Base-by-base conservation (phyloP, 2,113 vertebrate genomes). In the Chionomys nivalis region DNA sequence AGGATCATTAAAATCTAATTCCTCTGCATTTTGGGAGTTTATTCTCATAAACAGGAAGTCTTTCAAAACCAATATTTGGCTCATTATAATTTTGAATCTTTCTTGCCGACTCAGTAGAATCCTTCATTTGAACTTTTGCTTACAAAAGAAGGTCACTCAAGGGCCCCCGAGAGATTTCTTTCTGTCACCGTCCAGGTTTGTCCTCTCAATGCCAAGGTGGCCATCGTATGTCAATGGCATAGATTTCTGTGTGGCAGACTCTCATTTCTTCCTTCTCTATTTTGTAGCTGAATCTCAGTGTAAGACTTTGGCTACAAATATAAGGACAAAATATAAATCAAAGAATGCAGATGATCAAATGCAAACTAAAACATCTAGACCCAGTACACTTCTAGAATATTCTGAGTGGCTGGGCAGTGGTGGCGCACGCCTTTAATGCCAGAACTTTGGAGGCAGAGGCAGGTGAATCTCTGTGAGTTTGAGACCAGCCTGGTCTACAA, bases 31-130 rank as follows among this genome's bases (percentile, higher is more conserved):
- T 96, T 23, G 95, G 95, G 93, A 93, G 47, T 87, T 83, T 73
- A 87, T 78, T 93, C 94, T 79, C 87, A 58, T 96, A 96, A 97
- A 96, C 97, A 98, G 97, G 97, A 97, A 96, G 26, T 11, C 44
- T 95, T 95, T 97, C 89, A 87, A 87, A 97, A 91, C 77, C 31
- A 61, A 70, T 31, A 70, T 78, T 89, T 96, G 94, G 95, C 91
- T 93, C 75, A 68, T 70, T 66, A 58, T 97, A 61, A 75, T 90
- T 96, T 85, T 94, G 87, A 83, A 49, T 93, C 17, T 28, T 94
- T 93, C 87, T 92, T n/a, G 95, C 91, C 87, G 89, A 93, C 93
- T 96, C 58, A 68, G 89, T 31, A 23, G 11, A 89, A 63, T 31
- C 78, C 44, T 73, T 96, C 75, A 52, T 87, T 78, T 93, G 96